Evolutionary conservation across 2,113 vertebrate species (phyloP), one percentile per base, ranked within the genome.

Genomic region (Corynorhinus townsendii): DNA sequence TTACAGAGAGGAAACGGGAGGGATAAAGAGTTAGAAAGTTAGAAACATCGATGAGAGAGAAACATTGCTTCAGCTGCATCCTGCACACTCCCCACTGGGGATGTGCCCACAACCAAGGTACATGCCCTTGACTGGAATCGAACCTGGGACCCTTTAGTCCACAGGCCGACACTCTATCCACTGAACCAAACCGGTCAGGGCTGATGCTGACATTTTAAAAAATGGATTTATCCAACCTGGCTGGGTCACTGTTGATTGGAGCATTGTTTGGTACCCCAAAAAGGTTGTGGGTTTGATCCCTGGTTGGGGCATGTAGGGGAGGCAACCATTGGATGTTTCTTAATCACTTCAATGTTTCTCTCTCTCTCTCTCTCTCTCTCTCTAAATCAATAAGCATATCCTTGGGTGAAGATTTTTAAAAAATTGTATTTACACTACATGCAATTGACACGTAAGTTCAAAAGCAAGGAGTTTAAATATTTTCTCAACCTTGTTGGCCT

Each of bases 401-500:
- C 33, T n/a, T 17, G 33, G 16, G 33, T 17, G 64, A 33, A 7
- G 15, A 68, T 68, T 68, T 62, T n/a, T 3, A 30, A 49, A 17
- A 68, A 79, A 66, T 54, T n/a, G 0, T 17, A 62, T 87, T 47
- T 93, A 40, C 52, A 5, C n/a, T 85, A 45, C 0, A 93, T 15
- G n/a, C 77, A 77, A 64, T 11, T 94, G 91, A 73, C 73, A 96
- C 1, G 28, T 80, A 76, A 47, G 17, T 73, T 82, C 14, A 91
- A 86, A 77, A 52, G 62, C 47, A 93, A 94, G 68, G 43, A 1
- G 11, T 89, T 91, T 20, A 76, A 33, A 68, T 87, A 56, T 43
- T 89, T 98, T 97, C 96, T 93, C 88, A 96, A 35, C 11, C 85
- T 95, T 94, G 12, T 96, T 97, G 84, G 47, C 84, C 94, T 19